Conservation (phyloP, 2,113 vertebrate species). For the Gymnobelideus leadbeateri region DNA sequence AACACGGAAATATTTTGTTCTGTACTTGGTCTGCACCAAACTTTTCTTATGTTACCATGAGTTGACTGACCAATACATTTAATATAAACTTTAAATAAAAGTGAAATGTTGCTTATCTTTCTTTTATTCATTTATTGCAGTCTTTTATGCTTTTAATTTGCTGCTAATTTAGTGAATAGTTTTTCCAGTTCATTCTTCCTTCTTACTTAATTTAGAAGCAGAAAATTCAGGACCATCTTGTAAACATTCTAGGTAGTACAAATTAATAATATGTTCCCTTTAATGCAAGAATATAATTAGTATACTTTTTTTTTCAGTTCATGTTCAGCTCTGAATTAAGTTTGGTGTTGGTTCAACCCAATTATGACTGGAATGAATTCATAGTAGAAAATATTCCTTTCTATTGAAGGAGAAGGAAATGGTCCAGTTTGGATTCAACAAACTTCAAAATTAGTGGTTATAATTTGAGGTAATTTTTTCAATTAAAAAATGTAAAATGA, state of each 20-base stretch:
- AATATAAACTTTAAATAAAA: background rate
- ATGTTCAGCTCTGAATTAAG: conserved; percentile 59
- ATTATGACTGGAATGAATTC: conserved; percentile 64
- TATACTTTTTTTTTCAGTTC: conserved; percentile 56
- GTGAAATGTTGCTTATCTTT: background rate
- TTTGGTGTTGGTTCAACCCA: conserved; percentile 49
- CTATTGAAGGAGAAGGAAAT: conserved; percentile 42
- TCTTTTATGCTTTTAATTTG: background rate
- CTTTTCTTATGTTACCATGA: conserved; percentile 4
- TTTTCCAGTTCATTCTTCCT: background rate
- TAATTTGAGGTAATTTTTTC: conserved; percentile 53
- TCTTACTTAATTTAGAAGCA: background rate
- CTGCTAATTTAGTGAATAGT: background rate
- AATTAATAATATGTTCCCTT: conserved; percentile 26
- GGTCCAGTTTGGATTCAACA: conserved; percentile 53
- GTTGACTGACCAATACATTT: background rate
- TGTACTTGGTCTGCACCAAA: background rate
- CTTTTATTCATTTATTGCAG: background rate
- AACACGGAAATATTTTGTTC: background rate
- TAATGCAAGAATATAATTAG: conserved; percentile 52
- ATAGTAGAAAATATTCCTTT: conserved; percentile 69
- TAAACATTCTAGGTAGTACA: conserved; percentile 3
- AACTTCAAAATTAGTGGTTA: conserved; percentile 32
- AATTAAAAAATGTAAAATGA: conserved; percentile 39
- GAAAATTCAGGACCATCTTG: conserved; percentile 9